These are phyloP conservation scores for Temnothorax longispinosus DNA, from an alignment of 1,140 invertebrate species.

Conservation along the genomic window DNA sequence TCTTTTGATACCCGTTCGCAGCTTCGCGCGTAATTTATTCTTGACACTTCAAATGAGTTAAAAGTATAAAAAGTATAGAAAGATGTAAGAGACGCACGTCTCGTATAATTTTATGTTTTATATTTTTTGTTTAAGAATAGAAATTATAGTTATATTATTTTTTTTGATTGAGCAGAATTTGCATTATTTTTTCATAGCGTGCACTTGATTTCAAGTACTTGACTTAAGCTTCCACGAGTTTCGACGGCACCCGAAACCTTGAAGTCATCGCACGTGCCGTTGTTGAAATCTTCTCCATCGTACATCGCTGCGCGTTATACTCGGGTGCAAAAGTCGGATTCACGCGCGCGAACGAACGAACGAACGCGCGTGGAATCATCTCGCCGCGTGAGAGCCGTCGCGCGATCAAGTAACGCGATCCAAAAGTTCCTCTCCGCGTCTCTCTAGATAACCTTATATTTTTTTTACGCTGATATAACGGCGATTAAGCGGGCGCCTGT, in stretches of 20 bases:
- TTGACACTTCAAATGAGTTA: background rate
- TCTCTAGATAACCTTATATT: slow-evolving; percentile 53
- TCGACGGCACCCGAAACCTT: background rate
- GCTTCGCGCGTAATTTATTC: background rate
- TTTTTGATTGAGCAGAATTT: background rate
- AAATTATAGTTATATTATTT: background rate
- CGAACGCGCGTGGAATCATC: slow-evolving; percentile 68
- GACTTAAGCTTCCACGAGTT: background rate
- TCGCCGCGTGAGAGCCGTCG: slow-evolving; percentile 75
- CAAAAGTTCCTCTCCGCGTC: slow-evolving; percentile 37
- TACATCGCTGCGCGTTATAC: background rate
- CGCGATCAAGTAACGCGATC: slow-evolving; percentile 59
- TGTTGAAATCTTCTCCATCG: background rate
- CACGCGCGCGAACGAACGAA: slow-evolving; percentile 47
- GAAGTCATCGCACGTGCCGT: slow-evolving; percentile 27
- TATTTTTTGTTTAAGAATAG: background rate
- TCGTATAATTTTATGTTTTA: background rate
- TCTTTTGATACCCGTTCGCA: slow-evolving; percentile 56
- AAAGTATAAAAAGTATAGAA: background rate
- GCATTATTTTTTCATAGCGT: background rate
- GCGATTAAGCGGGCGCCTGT: slow-evolving; percentile 66
- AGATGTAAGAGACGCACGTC: background rate
- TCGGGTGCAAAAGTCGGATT: slow-evolving; percentile 57
- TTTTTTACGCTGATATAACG: slow-evolving; percentile 70
- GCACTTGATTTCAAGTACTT: background rate